Evolutionary conservation across 2,797 vertebrate species (phyloP), one percentile per base, ranked within the genome.

Genomic region (Anas flavirostris): DNA sequence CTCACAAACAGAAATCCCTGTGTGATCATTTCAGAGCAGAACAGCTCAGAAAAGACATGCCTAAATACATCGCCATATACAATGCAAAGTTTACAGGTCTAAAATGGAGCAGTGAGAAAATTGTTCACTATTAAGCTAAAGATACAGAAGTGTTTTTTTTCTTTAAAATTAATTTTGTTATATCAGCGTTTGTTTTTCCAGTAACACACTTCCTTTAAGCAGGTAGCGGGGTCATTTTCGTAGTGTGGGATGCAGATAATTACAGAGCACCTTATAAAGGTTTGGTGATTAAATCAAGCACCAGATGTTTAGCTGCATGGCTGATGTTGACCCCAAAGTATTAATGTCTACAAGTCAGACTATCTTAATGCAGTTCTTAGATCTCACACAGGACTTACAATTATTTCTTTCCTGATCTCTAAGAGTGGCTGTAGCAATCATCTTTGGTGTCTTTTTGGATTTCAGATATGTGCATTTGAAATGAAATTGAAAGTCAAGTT

Each of bases 131-230:
- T 63, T 46, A 78, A 87, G 72, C 72, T 81, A 59, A 92, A 91
- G 87, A 92, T 91, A 86, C 35, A 74, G 14, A 89, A 93, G 70
- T 81, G 12, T 37, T 86, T 44, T 86, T 41, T 92, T 31, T 37
- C 11, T n/a, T 88, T 78, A 25, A 89, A 70, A 82, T n/a, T n/a
- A 91, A 46, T 56, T 94, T 76, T 73, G 55, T 46, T 88, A 74
- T 90, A 63, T 82, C 93, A 86, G 90, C 77, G 67, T 84, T 91
- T 92, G 41, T 82, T 87, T 89, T 85, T 75, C 81, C 75, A 86
- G 70, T 41, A 94, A 59, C 7, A 62, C 84, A 88, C 77, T 74
- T 93, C 75, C 58, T 91, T 92, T 89, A 89, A 92, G 50, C 46
- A 48, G 37, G 50, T 70, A 39, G 50, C 11, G 31, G 69, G 39